Base-by-base conservation (phyloP, 2,113 vertebrate genomes). In the Scopus umbretta region DNA sequence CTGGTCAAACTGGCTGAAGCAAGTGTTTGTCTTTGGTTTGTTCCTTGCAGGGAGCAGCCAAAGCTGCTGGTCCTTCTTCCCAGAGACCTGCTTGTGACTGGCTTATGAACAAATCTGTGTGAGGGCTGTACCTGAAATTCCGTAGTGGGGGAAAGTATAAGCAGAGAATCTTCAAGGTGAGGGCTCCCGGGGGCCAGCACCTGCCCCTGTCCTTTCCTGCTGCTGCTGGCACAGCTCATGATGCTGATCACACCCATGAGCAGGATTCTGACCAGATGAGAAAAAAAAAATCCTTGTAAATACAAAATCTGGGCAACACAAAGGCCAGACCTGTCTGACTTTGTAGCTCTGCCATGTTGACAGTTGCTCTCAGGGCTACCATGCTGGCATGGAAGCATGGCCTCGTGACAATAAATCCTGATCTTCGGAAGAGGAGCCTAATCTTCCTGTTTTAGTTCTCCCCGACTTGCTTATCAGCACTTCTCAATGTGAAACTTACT, bases 391-490 rank as follows among this genome's bases (percentile, higher is more conserved):
- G 5, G 56, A 58, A 82, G 14, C 40, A 29, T 13, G 26, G 32
- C 13, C 74, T 79, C 79, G 50, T 29, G 78, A 83, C 72, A 68
- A n/a, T 2, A 93, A 38, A 86, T 59, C 56, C 73, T 90, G 85
- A 90, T 90, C 92, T 92, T 88, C 86, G 82, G 81, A 93, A 93
- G 45, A 86, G 75, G 32, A 83, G 27, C 53, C 67, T 80, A 88
- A 90, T 88, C 88, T 50, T 90, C 20, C 66, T 68, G 10, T 8
- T 94, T 93, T 61, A 70, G 52, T 42, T 70, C 16, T 42, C 25
- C 8, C 13, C 0, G 1, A 4, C 45, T 82, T 88, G 36, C 55
- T 93, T 92, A 92, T 82, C 78, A 79, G 74, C 50, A 7, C 26
- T 88, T 74, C 63, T 83, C 73, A 81, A 47, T 86, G 42, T 86